Evolutionary conservation across 2,113 vertebrate genomes (phyloP).

Genomic region (crab-eating macaque (Macaca fascicularis)): DNA sequence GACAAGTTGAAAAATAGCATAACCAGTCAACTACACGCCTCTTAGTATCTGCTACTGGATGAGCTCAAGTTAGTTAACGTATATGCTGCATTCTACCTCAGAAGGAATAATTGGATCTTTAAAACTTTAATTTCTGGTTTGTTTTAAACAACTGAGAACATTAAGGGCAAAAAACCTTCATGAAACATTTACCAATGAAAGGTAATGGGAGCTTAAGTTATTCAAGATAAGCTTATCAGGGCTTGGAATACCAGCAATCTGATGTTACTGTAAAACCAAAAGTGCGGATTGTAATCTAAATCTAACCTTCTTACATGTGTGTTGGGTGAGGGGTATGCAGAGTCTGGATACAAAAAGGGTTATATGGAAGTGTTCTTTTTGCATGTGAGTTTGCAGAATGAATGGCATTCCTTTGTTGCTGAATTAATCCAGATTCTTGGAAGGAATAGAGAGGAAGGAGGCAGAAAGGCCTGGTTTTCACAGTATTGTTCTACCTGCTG

Average conservation of each 20-base stretch:
- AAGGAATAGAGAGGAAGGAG: neutral
- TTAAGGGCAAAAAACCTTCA: slow-evolving; percentile 53
- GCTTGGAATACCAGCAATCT: slow-evolving; percentile 43
- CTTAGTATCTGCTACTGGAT: neutral
- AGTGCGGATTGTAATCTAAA: slow-evolving; percentile 49
- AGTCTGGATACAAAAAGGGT: neutral
- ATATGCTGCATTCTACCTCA: neutral
- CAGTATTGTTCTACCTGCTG: neutral
- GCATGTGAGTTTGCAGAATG: neutral
- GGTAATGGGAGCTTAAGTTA: slow-evolving; percentile 65
- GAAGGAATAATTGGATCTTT: slow-evolving; percentile 8
- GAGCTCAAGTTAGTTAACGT: neutral
- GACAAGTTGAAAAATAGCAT: neutral
- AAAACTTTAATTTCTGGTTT: neutral
- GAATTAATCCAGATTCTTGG: neutral
- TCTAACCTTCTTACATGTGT: neutral
- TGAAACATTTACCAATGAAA: slow-evolving; percentile 71
- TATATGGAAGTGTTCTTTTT: neutral
- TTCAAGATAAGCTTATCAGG: slow-evolving; percentile 59
- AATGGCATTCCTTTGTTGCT: neutral
- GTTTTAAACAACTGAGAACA: slow-evolving; percentile 41
- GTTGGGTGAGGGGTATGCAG: neutral
- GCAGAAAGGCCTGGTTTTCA: neutral
- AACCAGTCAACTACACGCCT: neutral
- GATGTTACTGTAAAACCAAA: slow-evolving; percentile 66